Percentiles rank a stretch among this genome's conserved stretches.
Evolutionary conservation across 23 tunicate species (phyloP).

Genomic region (Trididemnum miniatum): DNA sequence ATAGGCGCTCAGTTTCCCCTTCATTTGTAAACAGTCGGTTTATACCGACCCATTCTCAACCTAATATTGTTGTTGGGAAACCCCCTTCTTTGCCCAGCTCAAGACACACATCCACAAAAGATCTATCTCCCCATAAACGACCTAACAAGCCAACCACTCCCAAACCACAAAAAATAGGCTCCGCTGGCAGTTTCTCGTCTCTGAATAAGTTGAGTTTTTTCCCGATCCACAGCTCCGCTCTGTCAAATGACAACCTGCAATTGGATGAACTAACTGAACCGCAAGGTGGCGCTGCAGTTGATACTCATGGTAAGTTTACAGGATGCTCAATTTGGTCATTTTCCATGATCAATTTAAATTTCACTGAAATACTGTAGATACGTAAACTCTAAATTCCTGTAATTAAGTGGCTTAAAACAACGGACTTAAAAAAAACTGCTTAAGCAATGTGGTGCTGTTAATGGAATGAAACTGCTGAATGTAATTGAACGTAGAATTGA

Average conservation of each 20-base stretch:
- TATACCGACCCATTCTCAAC: not conserved
- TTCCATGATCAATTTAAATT: no score
- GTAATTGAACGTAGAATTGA: no score
- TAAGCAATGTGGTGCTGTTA: no score
- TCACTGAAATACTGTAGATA: no score
- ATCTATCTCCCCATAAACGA: not conserved
- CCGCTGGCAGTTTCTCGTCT: conserved; percentile 41
- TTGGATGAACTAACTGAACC: not conserved
- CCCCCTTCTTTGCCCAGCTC: not conserved
- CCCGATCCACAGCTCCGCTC: no score
- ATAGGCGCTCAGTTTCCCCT: conserved; percentile 60
- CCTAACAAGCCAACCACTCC: conserved; percentile 83
- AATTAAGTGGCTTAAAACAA: no score
- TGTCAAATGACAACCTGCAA: not conserved
- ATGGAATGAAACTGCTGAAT: no score
- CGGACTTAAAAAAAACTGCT: no score
- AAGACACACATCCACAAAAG: not conserved
- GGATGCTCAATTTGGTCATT: no score
- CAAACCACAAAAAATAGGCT: conserved; percentile 50
- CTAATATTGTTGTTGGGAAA: not conserved
- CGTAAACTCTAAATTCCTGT: no score
- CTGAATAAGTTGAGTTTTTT: conserved; percentile 38
- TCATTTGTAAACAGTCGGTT: not conserved
- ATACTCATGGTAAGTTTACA: not conserved
- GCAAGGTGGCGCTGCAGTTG: not conserved